A percentile compares a stretch with the other conserved stretches of the same genome.
These are phyloP conservation scores for Clarias batrachus DNA, from an alignment of 2,113 vertebrate species.

Conservation along the genomic window DNA sequence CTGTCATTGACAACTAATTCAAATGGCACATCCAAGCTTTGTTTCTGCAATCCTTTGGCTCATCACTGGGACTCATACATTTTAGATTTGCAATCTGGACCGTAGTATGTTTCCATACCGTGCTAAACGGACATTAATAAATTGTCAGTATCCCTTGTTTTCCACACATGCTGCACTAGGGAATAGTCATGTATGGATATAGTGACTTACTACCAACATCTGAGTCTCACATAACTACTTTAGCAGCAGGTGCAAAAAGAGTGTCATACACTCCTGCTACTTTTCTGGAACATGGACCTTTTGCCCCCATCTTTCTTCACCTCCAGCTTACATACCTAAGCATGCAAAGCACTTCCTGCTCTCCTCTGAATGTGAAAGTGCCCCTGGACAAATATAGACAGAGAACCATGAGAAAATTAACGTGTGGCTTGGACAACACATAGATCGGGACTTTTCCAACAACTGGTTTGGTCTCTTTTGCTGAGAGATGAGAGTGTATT, in stretches of 20 bases:
- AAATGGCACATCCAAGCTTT: background rate
- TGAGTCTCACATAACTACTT: conserved; percentile 44
- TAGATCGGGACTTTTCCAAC: conserved; percentile 11
- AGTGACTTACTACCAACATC: conserved; percentile 8
- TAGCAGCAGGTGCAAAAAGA: conserved; percentile 67
- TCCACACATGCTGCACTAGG: background rate
- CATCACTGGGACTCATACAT: background rate
- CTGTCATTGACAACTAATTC: background rate
- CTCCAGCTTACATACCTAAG: conserved; percentile 62
- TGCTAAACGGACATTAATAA: background rate
- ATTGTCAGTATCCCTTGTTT: background rate
- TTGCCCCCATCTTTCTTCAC: conserved; percentile 49
- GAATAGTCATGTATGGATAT: background rate
- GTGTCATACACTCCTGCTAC: conserved; percentile 42
- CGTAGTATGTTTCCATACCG: background rate
- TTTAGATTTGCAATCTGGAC: too few species aligned
- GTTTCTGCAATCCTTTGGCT: background rate
- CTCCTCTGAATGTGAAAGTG: conserved; percentile 50
- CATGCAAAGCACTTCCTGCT: conserved; percentile 67
- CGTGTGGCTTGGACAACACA: conserved; percentile 26
- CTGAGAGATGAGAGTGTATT: conserved; percentile 20
- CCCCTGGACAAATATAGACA: conserved; percentile 63
- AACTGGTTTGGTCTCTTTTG: conserved; percentile 28
- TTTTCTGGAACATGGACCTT: conserved; percentile 45
- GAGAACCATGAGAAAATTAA: conserved; percentile 51